These are phyloP conservation scores for Harpegnathos saltator DNA, from an alignment of 1,140 invertebrate species.

Conservation along the genomic window DNA sequence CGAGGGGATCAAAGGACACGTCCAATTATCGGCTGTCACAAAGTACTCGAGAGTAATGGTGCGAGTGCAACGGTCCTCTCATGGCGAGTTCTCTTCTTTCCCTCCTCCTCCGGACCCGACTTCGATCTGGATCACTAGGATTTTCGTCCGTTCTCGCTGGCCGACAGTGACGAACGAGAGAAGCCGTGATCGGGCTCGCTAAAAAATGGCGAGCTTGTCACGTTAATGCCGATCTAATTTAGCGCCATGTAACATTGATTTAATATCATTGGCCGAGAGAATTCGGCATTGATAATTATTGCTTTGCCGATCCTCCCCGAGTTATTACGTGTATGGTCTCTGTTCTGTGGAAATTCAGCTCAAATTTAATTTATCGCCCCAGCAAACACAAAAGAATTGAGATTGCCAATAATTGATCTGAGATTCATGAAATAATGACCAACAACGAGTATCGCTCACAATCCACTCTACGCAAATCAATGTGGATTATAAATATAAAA, in stretches of 20 bases:
- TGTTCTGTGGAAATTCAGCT: too few species aligned
- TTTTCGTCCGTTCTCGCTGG: constrained; percentile 46
- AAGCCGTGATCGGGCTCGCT: constrained; percentile 29
- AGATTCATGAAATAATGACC: too few species aligned
- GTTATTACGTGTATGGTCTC: too few species aligned
- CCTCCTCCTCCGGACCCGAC: background rate
- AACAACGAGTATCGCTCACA: too few species aligned
- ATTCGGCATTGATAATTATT: constrained; percentile 9
- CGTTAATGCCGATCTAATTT: constrained; percentile 56
- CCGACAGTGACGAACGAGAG: constrained; percentile 53
- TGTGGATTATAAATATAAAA: too few species aligned
- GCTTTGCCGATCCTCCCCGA: background rate
- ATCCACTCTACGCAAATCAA: too few species aligned
- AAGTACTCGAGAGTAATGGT: constrained; percentile 65
- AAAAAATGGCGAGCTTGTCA: constrained; percentile 52
- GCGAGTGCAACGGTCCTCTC: constrained; percentile 46
- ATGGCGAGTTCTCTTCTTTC: constrained; percentile 11
- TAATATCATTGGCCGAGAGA: background rate
- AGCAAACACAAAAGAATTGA: too few species aligned
- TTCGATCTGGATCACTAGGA: constrained; percentile 32
- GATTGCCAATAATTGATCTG: too few species aligned
- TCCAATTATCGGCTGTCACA: constrained; percentile 76
- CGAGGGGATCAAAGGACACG: constrained; percentile 69
- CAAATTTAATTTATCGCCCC: too few species aligned
- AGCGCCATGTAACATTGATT: constrained; percentile 49